Evolutionary conservation across 2,113 vertebrate genomes (phyloP), one percentile per base, ranked within the genome.

Genomic region (Corythaixoides concolor): DNA sequence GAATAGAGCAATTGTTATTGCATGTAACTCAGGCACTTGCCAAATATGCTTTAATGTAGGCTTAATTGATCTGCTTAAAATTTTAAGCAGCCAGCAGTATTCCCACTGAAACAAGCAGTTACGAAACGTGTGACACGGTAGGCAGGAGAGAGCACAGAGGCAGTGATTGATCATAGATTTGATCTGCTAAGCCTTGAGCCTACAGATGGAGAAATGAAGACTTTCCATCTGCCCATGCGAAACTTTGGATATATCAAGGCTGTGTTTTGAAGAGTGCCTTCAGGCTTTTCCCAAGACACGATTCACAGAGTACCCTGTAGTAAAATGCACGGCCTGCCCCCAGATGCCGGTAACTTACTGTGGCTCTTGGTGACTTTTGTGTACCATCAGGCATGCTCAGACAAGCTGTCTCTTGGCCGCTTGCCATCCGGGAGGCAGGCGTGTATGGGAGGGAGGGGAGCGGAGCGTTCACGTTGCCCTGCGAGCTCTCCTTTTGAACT

Each of bases 1-100:
- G 83, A 95, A 91, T 80, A 95, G 95, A 94, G 74, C 89, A 70
- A 95, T 97, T 96, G 89, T 96, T 97, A 95, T 33, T 96, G 89
- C 78, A 73, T 91, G 59, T 78, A 96, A 82, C 84, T 97, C 63
- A 85, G 92, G 70, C 70, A 83, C 94, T 95, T 96, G 92, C 89
- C 88, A 89, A 91, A 96, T 94, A 87, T 8, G 8, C 78, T 92
- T 95, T 94, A 96, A 92, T 96, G 63, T 88, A 87, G 90, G 63
- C 67, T 87, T 96, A 96, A 96, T 91, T 93, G 94, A 93, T 95
- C 79, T 93, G 62, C 92, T 50, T 87, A 70, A 95, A 83, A 87
- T 88, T 90, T 96, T 82, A 94, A 95, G 91, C 89, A 97, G 70
- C 87, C 63, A 90, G 74, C 74, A 94, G 22, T 89, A 88, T 95